Conservation (phyloP, 2,888 invertebrate genomes). For the Mimumesa dahlbomi region DNA sequence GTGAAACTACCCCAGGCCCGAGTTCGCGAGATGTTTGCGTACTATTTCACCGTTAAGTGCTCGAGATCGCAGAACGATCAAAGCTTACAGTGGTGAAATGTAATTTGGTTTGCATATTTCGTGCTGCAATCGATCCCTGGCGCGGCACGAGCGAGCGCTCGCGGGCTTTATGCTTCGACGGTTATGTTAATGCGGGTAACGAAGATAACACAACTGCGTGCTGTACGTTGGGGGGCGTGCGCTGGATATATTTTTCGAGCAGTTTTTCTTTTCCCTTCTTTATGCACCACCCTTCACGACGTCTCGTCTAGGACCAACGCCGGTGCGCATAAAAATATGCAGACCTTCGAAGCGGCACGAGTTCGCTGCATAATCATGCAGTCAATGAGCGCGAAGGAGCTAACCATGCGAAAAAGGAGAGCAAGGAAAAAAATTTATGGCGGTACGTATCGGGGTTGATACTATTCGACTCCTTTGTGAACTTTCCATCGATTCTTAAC, state of each 20-base stretch:
- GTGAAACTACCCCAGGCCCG: neutral
- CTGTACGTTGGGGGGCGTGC: slow-evolving; percentile 43
- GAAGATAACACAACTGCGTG: slow-evolving; percentile 58
- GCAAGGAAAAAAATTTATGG: slow-evolving; percentile 67
- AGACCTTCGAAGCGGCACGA: slow-evolving; percentile 59
- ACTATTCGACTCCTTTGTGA: slow-evolving; percentile 26
- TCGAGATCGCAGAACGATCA: slow-evolving; percentile 62
- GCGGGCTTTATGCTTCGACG: slow-evolving; percentile 59
- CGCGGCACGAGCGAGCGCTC: slow-evolving; percentile 48
- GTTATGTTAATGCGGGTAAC: slow-evolving; percentile 66
- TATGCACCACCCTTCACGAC: slow-evolving; percentile 39
- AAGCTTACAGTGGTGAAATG: slow-evolving; percentile 62
- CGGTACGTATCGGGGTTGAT: slow-evolving; percentile 52
- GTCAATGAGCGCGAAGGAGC: slow-evolving; percentile 74
- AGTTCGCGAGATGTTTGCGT: slow-evolving; percentile 26
- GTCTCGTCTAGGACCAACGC: slow-evolving; percentile 45
- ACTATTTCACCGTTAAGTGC: slow-evolving; percentile 55
- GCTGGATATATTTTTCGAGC: slow-evolving; percentile 57
- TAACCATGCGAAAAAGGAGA: slow-evolving; percentile 73
- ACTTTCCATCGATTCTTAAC: neutral
- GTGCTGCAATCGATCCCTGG: slow-evolving; percentile 68
- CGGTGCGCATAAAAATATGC: slow-evolving; percentile 68
- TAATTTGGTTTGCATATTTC: slow-evolving; percentile 77
- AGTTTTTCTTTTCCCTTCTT: slow-evolving; percentile 44
- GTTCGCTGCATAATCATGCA: slow-evolving; percentile 73